phyloP scores from a whole-genome alignment of 2,797 vertebrate species.

The Betta splendens region DNA sequence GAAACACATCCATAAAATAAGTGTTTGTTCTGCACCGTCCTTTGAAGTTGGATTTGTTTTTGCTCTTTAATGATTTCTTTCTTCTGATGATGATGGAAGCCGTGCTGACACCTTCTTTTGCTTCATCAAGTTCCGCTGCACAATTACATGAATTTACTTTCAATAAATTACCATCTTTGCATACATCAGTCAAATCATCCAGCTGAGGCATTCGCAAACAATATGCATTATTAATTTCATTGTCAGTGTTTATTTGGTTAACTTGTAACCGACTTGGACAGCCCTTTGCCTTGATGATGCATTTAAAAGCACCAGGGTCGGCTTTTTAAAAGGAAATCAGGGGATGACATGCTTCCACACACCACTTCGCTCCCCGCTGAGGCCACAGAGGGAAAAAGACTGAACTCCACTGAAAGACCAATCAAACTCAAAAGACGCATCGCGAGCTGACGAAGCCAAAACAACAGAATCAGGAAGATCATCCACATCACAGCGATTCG shows the following conservation, averaged over 20 bases:
- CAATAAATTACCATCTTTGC: constrained; percentile 99
- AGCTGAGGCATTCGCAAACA: constrained; percentile 94
- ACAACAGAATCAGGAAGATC: constrained; percentile 75
- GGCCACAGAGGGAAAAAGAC: constrained; percentile 73
- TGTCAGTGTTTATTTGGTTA: constrained; percentile 96
- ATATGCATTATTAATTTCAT: constrained; percentile 99
- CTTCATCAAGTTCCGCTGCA: constrained; percentile 93
- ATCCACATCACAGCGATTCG: constrained; percentile 64
- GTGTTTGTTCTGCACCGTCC: constrained; percentile 80
- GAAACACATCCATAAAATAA: constrained; percentile 83
- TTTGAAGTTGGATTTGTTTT: constrained; percentile 84
- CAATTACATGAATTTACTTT: constrained; percentile 98
- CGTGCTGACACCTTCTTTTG: constrained; percentile 94
- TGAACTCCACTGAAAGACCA: constrained; percentile 70
- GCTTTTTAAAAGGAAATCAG: constrained; percentile 82
- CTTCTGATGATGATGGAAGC: constrained; percentile 89
- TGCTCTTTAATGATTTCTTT: constrained; percentile 85
- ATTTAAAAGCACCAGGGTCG: constrained; percentile 83
- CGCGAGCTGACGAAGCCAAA: constrained; percentile 56
- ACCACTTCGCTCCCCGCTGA: constrained; percentile 76
- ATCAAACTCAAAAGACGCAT: constrained; percentile 69
- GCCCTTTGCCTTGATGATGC: constrained; percentile 84
- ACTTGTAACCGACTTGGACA: constrained; percentile 93
- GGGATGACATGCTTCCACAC: constrained; percentile 74
- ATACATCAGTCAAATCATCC: constrained; percentile 97